A percentile compares a stretch with the other conserved stretches of the same genome.
Conservation (phyloP, 1,140 invertebrate species). For the Drosophila sp. region DNA sequence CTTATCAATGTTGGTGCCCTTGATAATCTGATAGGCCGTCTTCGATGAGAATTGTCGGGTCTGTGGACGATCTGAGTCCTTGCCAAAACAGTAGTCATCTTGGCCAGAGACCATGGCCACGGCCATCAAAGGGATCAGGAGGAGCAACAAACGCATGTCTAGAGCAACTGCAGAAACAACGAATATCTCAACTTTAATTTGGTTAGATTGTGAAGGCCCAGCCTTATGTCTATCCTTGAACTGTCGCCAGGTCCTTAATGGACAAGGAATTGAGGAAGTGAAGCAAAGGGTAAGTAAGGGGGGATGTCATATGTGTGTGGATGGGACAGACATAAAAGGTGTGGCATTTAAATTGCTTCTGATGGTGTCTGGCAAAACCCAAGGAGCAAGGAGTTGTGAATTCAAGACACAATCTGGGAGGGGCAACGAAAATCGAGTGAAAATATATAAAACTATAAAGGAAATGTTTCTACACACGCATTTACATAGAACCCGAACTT, state of each 20-base stretch:
- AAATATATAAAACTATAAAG: slow-evolving; percentile 31
- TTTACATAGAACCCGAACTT: slow-evolving; percentile 45
- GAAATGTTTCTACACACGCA: slow-evolving; percentile 59
- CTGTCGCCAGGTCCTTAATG: slow-evolving; percentile 57
- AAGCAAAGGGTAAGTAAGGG: not conserved
- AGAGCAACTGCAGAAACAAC: not conserved
- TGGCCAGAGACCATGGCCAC: slow-evolving; percentile 27
- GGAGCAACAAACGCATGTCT: slow-evolving; percentile 62
- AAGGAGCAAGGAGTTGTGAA: slow-evolving; percentile 37
- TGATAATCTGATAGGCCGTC: slow-evolving; percentile 87
- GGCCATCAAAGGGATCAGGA: slow-evolving; percentile 56
- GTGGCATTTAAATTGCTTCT: slow-evolving; percentile 77
- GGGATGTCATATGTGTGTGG: slow-evolving; percentile 66
- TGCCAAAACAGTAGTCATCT: slow-evolving; percentile 86
- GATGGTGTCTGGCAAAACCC: slow-evolving; percentile 55
- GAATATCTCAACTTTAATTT: slow-evolving; percentile 10
- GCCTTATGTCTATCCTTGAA: slow-evolving; percentile 72
- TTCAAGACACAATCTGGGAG: slow-evolving; percentile 56
- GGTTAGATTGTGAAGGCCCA: slow-evolving; percentile 56
- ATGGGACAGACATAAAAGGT: slow-evolving; percentile 51
- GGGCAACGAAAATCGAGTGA: slow-evolving; percentile 34
- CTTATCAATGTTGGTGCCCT: slow-evolving; percentile 83
- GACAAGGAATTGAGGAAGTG: slow-evolving; percentile 12
- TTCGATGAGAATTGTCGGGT: slow-evolving; percentile 86
- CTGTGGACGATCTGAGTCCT: slow-evolving; percentile 85